Evolutionary conservation across 1,140 invertebrate genomes (phyloP), one percentile per base, ranked within the genome.

Genomic region (Ceratosolen solmsi): DNA sequence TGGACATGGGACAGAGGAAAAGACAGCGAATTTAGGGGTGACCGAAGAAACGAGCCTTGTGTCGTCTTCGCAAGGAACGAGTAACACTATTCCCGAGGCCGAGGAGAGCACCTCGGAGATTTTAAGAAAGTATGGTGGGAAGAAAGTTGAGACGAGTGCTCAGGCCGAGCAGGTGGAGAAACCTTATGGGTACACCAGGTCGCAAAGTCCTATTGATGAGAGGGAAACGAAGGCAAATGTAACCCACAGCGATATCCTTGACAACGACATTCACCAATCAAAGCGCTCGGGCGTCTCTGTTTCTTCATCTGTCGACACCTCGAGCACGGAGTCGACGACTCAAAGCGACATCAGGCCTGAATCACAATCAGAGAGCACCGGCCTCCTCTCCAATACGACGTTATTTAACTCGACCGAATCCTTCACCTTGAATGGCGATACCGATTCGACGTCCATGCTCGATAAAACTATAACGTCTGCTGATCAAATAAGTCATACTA

Each of bases 61-160:
- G 7, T 41, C 73, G 20, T 36, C 72, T n/a, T 54, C 71, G 20
- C 63, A 81, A 20, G 15, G 80, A 5, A 81, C 80, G 36, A 81
- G 72, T 49, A 81, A 81, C 9, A 63, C 63, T 1, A 81, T 81
- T 17, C 46, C 49, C 11, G 80, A 81, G 4, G 73, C 63, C 30
- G 73, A 70, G 36, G 56, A 74, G 3, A 30, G 36, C 2, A 54
- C 27, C 22, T 25, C 33, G 4, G 38, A 72, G 25, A 17, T 22
- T 2, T 22, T 63, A 0, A 73, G 27, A 20, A 80, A 60, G 56
- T 30, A 58, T 36, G 46, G 30, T 8, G 30, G n/a, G 4, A 63
- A 73, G 15, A 63, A 72, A 22, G 25, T 5, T 22, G 68, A 79
- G 9, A 1, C 54, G 13, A 4, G 2, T n/a, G 0, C 33, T 8